Conservation (phyloP, 2,888 invertebrate species). For the Lymantria monacha region DNA sequence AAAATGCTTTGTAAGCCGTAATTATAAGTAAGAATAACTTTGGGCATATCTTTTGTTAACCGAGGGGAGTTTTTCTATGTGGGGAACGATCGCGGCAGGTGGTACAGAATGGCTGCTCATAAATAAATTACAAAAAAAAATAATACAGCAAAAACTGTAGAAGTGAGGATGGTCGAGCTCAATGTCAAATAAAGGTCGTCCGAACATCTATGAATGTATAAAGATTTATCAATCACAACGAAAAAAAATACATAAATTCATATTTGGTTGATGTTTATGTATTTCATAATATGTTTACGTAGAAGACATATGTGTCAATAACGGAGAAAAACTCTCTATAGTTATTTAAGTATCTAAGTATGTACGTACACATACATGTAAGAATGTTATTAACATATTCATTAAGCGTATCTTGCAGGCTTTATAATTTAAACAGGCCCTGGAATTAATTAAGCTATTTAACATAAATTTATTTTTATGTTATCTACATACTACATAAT, state of each 20-base stretch:
- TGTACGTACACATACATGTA: background rate
- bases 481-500: no score
- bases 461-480: no score
- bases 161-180: slow-evolving; percentile 39
- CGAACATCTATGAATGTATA: slow-evolving; percentile 27
- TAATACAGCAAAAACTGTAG: slow-evolving; percentile 63
- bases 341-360: no score
- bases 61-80: slow-evolving; percentile 73
- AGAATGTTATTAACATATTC: background rate
- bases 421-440: no score
- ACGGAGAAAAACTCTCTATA: no score
- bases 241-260: no score
- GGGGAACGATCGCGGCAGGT: slow-evolving; percentile 80
- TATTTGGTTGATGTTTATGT: no score
- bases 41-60: slow-evolving; percentile 73
- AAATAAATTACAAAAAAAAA: slow-evolving; percentile 63
- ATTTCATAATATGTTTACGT: no score
- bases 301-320: no score
- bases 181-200: slow-evolving; percentile 77
- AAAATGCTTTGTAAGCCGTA: slow-evolving; percentile 70
- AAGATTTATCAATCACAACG: slow-evolving; percentile 1
- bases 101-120: slow-evolving; percentile 70
- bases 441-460: no score
- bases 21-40: slow-evolving; percentile 79
- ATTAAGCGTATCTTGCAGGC: background rate